Base-by-base conservation (phyloP, 2,113 vertebrate species). In the Pomatostomus ruficeps region DNA sequence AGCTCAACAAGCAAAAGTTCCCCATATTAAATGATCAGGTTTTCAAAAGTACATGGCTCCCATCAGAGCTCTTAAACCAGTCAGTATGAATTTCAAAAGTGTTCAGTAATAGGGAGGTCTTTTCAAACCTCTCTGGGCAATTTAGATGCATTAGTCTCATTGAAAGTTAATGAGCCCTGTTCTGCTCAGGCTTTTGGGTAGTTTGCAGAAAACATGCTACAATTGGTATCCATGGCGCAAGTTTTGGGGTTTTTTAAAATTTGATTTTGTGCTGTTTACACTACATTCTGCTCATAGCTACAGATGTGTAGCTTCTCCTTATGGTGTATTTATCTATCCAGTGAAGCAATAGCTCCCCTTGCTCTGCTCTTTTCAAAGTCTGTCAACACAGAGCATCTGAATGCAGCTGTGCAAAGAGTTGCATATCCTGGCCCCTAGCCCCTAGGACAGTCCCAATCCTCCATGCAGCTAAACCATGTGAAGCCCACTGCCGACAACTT, bases 321-420 rank as follows among this genome's bases (percentile, higher is more conserved):
- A 70, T 23, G 63, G 45, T 83, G 31, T 90, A 80, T 95, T 95
- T 95, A 83, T 90, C 71, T 74, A 67, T 40, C 51, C 54, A 76
- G 6, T 18, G 72, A 96, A 95, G 91, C 46, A 85, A 94, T 8
- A 93, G 81, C 28, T 91, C 63, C 78, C 89, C 36, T 79, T 85
- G 75, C 87, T 94, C 82, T 88, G 75, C 63, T 91, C 78, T 89
- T 96, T 58, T 91, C 71, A 88, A 93, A 95, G 88, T 83, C 95
- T 97, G 96, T 96, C 94, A 96, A 85, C 88, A 49, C 78, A 78
- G 48, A 94, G 74, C 91, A 96, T 94, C 88, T 94, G 82, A 95
- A 90, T 55, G 75, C 95, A 95, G 89, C 93, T 94, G 94, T 90
- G 91, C 88, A 93, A 96, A 95, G 87, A 88, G 55, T 23, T 93